Evolutionary conservation across 2,888 invertebrate species (phyloP).

Genomic region (Andrena dorsata): DNA sequence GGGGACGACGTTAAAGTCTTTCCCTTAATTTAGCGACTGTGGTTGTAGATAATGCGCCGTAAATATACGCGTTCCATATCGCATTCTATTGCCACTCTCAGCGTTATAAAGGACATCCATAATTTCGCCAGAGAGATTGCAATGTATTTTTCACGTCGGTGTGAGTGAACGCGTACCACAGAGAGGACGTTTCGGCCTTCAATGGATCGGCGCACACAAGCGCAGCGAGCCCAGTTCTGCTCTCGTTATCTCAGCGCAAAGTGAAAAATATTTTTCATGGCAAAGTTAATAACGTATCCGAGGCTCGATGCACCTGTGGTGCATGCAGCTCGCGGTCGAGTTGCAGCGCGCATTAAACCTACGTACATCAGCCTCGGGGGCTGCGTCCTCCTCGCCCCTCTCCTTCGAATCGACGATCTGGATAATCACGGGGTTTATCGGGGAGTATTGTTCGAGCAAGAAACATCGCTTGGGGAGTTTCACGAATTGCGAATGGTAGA

Average conservation of each 20-base stretch:
- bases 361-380: slow-evolving; percentile 65
- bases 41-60: neutral
- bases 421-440: slow-evolving; percentile 64
- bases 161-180: neutral
- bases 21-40: neutral
- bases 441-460: slow-evolving; percentile 7
- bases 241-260: slow-evolving; percentile 29
- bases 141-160: slow-evolving; percentile 4
- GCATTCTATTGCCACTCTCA: neutral
- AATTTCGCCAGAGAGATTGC: slow-evolving; percentile 42
- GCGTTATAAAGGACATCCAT: slow-evolving; percentile 12
- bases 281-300: slow-evolving; percentile 55
- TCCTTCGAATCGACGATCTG: slow-evolving; percentile 51
- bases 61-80: neutral
- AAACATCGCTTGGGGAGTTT: neutral
- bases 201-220: neutral
- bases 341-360: slow-evolving; percentile 57
- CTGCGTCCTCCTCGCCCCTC: slow-evolving; percentile 25
- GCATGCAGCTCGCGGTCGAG: slow-evolving; percentile 25
- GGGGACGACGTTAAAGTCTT: neutral
- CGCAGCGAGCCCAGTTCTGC: neutral
- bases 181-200: slow-evolving; percentile 23
- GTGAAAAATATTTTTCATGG: slow-evolving; percentile 45
- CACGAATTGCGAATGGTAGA: neutral
- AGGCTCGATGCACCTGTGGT: slow-evolving; percentile 47